Conservation (phyloP, 2,888 invertebrate genomes). For the Drosophila mercatorum region DNA sequence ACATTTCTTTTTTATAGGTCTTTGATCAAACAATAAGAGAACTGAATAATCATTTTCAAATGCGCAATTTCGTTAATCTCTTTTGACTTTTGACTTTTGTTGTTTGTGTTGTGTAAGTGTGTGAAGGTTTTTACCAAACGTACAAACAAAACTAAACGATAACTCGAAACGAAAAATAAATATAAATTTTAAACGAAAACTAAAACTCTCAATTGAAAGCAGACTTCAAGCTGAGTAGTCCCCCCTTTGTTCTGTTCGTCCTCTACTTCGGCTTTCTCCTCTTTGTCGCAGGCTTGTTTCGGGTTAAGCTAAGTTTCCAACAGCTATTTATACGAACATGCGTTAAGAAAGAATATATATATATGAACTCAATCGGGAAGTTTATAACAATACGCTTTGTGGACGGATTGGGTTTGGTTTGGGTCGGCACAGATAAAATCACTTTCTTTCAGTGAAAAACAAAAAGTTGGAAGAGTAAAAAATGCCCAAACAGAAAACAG, state of each 20-base stretch:
- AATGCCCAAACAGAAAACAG: slow-evolving; percentile 13
- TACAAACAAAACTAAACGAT: slow-evolving; percentile 47
- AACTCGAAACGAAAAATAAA: slow-evolving; percentile 35
- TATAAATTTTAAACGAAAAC: slow-evolving; percentile 15
- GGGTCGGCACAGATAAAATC: slow-evolving; percentile 15
- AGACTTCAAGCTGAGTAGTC: slow-evolving; percentile 10
- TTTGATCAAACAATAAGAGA: slow-evolving; percentile 11
- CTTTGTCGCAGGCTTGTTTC: slow-evolving; percentile 5
- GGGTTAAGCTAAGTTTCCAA: slow-evolving; percentile 53
- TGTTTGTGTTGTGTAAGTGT: slow-evolving; percentile 61
- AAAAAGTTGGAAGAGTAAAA: not conserved
- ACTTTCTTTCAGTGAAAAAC: not conserved
- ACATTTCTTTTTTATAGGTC: slow-evolving; percentile 6
- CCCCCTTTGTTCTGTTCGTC: slow-evolving; percentile 7
- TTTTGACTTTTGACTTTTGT: slow-evolving; percentile 39
- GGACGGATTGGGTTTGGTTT: slow-evolving; percentile 20
- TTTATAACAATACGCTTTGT: slow-evolving; percentile 43
- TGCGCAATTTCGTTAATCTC: slow-evolving; percentile 43
- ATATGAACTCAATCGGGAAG: slow-evolving; percentile 27
- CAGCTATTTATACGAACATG: slow-evolving; percentile 60
- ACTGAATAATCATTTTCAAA: slow-evolving; percentile 24
- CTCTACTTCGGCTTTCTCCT: not conserved
- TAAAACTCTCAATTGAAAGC: slow-evolving; percentile 1
- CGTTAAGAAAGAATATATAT: slow-evolving; percentile 38
- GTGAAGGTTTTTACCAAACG: slow-evolving; percentile 41